A percentile compares a stretch with the other conserved stretches of the same genome.
These are phyloP conservation scores for Macrosteles quadrilineatus DNA, from an alignment of 1,140 invertebrate species.

Conservation along the genomic window DNA sequence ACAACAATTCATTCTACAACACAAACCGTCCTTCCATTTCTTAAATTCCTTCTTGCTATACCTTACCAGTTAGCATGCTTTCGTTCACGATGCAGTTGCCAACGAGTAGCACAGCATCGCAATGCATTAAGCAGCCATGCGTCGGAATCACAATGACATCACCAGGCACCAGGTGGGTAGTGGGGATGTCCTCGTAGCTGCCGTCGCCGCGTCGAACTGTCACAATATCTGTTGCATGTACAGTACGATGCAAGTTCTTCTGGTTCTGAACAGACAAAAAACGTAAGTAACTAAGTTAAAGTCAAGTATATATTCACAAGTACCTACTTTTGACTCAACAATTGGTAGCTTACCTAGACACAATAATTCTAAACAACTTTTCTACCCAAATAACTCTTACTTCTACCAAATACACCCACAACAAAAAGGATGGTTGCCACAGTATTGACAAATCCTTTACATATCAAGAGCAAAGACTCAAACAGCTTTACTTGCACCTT, in stretches of 20 bases:
- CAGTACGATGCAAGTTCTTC: constrained; percentile 66
- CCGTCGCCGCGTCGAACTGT: constrained; percentile 53
- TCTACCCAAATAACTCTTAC: too few relatives aligned
- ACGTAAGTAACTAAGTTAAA: too few relatives aligned
- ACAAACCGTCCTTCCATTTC: constrained; percentile 43
- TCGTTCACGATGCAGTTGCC: constrained; percentile 95
- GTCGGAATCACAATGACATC: constrained; percentile 89
- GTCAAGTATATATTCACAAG: too few relatives aligned
- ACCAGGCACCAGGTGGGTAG: constrained; percentile 81
- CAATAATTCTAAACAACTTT: too few relatives aligned
- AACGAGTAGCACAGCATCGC: constrained; percentile 85
- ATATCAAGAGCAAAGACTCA: too few relatives aligned
- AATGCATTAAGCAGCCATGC: constrained; percentile 81
- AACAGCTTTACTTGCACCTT: too few relatives aligned
- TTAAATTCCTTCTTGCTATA: too few relatives aligned
- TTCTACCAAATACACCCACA: too few relatives aligned
- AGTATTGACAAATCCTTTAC: too few relatives aligned
- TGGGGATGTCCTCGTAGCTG: constrained; percentile 52
- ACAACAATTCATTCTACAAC: not conserved
- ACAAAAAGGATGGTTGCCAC: too few relatives aligned
- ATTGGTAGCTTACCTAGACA: too few relatives aligned
- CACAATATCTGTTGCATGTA: constrained; percentile 64
- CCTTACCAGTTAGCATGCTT: constrained; percentile 90
- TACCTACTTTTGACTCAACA: too few relatives aligned
- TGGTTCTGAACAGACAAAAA: constrained; percentile 62